Evolutionary conservation across 2,888 invertebrate genomes (phyloP).

Genomic region (Diploptera punctata): DNA sequence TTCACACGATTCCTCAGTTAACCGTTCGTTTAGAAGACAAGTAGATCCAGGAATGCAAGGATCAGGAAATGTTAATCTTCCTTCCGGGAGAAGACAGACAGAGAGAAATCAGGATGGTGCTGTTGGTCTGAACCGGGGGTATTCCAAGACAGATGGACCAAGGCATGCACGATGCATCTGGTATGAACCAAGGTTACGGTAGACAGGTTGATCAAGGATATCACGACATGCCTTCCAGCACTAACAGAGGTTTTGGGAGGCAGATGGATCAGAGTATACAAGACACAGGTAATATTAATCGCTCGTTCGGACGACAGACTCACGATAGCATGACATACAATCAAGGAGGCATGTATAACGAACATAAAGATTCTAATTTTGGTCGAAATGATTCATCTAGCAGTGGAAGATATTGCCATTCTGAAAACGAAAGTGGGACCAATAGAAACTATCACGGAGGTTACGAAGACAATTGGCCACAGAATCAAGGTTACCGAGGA

Average conservation of each 20-base stretch:
- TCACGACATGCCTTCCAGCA: background rate
- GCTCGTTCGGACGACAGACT: background rate
- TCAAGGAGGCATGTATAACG: constrained; percentile 1
- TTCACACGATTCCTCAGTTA: background rate
- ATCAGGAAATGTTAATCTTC: background rate
- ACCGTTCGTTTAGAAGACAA: constrained; percentile 22
- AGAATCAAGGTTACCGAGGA: constrained; percentile 6
- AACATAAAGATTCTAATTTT: constrained; percentile 8
- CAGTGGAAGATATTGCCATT: background rate
- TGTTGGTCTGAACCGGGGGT: background rate
- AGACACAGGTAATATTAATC: constrained; percentile 3
- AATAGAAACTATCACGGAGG: constrained; percentile 1
- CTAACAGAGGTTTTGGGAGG: constrained; percentile 8
- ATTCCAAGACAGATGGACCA: constrained; percentile 15
- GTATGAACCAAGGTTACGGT: constrained; percentile 1
- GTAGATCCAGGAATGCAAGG: constrained; percentile 3
- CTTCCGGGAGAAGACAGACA: background rate
- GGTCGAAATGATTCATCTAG: background rate
- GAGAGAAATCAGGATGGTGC: constrained; percentile 5
- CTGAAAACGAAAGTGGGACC: constrained; percentile 4
- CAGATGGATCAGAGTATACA: constrained; percentile 11
- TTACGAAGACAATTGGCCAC: constrained; percentile 22
- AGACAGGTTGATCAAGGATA: constrained; percentile 9
- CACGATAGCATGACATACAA: background rate
- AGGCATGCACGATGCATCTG: constrained; percentile 10